Evolutionary conservation across 2,113 vertebrate species (phyloP), one percentile per base, ranked within the genome.

Genomic region (Empidonax traillii): DNA sequence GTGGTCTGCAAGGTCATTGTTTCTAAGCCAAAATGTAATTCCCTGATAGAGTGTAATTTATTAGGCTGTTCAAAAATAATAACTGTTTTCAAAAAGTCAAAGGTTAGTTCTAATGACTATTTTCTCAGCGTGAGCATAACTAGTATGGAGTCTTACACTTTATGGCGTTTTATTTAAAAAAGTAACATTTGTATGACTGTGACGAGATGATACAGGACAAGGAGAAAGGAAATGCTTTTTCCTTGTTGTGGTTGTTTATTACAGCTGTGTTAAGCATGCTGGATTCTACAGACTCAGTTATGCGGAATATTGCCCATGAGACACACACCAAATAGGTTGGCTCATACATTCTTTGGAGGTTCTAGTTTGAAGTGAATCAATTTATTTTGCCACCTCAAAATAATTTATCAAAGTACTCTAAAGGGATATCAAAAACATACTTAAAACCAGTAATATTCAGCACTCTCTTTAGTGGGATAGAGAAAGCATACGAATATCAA

Each of bases 11-110:
- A 95, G 94, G 63, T 95, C 84, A 69, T 80, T 93, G 71, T 69
- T 86, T 94, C 61, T 10, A 85, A 92, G 74, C 55, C 87, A 96
- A 96, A 91, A 89, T 65, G 62, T 44, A 85, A 52, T 91, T 95
- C 55, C 14, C 39, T 52, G 79, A 74, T 92, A 94, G 46, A 90
- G 9, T 46, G 13, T 65, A 85, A 94, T 94, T 85, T 95, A 92
- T 94, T 78, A 89, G 30, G 41, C 43, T 96, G 35, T 85, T 85
- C 72, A 96, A 66, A 89, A 59, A 69, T 68, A 63, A 46, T 22
- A 91, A 90, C 41, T 37, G 3, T 51, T 52, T 65, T 81, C 5
- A 74, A 39, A 89, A 55, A 77, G 53, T 23, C 43, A 78, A 73
- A 93, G 61, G 56, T 77, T 76, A 74, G 12, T 92, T 93, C 66